A percentile compares a stretch with the other conserved stretches of the same genome.
Evolutionary conservation across 2,797 vertebrate genomes (phyloP).

Genomic region (Cossypha niveicapilla): DNA sequence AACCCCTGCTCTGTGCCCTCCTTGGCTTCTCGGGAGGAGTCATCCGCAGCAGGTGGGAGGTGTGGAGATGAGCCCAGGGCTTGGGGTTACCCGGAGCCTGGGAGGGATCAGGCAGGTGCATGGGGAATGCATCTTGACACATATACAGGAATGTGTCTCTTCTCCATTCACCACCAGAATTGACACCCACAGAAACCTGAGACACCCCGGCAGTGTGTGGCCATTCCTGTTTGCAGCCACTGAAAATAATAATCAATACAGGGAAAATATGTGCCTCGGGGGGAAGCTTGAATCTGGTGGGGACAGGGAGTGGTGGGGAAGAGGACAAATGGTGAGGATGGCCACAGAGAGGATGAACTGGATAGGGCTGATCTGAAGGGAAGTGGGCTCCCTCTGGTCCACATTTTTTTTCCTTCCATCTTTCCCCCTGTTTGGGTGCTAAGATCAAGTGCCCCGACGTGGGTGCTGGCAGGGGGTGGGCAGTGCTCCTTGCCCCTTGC

Average conservation of each 20-base stretch:
- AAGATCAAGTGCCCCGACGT: not conserved
- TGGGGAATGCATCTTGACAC: not conserved
- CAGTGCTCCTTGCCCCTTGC: not conserved
- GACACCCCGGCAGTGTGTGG: not conserved
- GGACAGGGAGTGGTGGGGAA: not conserved
- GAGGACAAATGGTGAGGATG: not conserved
- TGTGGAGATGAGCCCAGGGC: not conserved
- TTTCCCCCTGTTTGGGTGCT: not conserved
- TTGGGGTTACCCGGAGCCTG: fast-evolving
- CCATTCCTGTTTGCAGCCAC: not conserved
- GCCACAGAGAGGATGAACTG: not conserved
- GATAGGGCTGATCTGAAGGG: not conserved
- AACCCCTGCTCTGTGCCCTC: not conserved
- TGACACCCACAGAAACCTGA: not conserved
- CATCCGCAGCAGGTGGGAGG: not conserved
- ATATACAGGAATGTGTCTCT: not conserved
- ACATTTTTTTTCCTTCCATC: not conserved
- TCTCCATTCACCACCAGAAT: not conserved
- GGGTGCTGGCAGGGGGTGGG: conserved; percentile 21
- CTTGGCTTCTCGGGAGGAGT: not conserved
- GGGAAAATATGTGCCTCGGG: not conserved
- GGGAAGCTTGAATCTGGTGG: not conserved
- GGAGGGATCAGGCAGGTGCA: fast-evolving
- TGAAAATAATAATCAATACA: not conserved
- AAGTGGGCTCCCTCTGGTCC: not conserved